Base-by-base conservation (phyloP, 2,888 invertebrate species). In the Seira ritae region DNA sequence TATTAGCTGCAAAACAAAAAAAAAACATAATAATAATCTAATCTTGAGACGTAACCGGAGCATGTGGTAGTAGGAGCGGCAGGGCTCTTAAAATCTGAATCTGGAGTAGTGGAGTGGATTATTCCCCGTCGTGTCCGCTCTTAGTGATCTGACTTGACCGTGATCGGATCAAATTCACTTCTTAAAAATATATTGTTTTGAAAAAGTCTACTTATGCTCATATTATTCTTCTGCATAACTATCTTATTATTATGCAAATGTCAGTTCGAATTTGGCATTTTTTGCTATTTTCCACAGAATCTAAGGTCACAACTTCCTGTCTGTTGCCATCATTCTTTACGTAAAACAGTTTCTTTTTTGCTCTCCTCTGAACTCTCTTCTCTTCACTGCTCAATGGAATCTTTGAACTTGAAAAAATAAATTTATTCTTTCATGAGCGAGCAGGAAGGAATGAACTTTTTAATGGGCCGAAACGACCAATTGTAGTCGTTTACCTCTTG, bases 371-470 rank as follows among this genome's bases (percentile, higher is more conserved):
- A n/a, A n/a, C n/a, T n/a, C n/a, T n/a, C n/a, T 50, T 50, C 12
- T n/a, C 50, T 50, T 50, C 2, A 8, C 8, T 31, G 50, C 50
- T 50, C 3, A 50, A 50, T 50, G 77, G 70, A 77, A 77, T 37
- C 77, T 69, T 62, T 77, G 77, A 77, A 70, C 77, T 77, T 77
- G 77, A 70, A 65, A 22, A 23, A 46, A 1, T 12, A 50, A n/a
- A 60, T 71, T 24, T 60, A 31, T 72, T 72, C 62, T 62, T 24
- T 31, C 1, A 62, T 17, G 23, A 50, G 42, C 42, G 42, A 8
- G 19, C 62, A 62, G 62, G 62, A 62, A 62, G 62, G 62, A 62
- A 62, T 62, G 62, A 62, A 62, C 62, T 62, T 62, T 62, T 62
- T 62, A 62, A 62, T 62, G 62, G 62, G 22, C 12, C 62, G n/a